A percentile compares a stretch with the other conserved stretches of the same genome.
Evolutionary conservation across 2,113 vertebrate genomes (phyloP).

Genomic region (Toxostoma redivivum): DNA sequence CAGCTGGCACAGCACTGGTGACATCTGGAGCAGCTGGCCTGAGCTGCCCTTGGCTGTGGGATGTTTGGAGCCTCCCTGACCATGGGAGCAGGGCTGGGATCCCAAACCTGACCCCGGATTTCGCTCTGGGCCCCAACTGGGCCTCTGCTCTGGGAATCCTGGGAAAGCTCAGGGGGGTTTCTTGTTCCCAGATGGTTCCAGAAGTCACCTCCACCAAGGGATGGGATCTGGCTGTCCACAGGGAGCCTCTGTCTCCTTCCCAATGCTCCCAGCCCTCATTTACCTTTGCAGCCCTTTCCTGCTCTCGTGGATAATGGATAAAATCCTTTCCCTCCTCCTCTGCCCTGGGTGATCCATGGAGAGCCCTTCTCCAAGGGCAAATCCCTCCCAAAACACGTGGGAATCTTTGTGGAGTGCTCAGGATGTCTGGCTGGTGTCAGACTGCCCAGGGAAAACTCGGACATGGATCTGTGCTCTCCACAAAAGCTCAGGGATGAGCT

Average conservation of each 20-base stretch:
- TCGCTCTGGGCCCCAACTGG: fast-evolving
- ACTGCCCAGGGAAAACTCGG: not conserved
- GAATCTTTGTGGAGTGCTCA: not conserved
- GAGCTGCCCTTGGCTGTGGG: not conserved
- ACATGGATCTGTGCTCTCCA: not conserved
- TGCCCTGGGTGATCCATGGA: not conserved
- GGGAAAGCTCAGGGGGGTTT: not conserved
- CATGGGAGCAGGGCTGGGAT: not conserved
- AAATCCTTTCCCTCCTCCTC: not conserved
- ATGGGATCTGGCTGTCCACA: not conserved
- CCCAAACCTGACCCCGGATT: not conserved
- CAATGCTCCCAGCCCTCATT: not conserved
- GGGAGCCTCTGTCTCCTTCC: not conserved
- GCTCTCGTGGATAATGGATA: not conserved
- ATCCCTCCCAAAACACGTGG: not conserved
- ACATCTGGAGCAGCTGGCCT: not conserved
- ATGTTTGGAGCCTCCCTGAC: not conserved
- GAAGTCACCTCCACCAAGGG: not conserved
- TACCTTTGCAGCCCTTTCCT: not conserved
- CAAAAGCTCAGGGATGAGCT: not conserved
- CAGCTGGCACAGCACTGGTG: not conserved
- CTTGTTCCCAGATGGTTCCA: not conserved
- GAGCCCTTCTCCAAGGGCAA: not conserved
- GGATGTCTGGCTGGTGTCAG: not conserved
- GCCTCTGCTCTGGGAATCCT: not conserved